Evolutionary conservation across 2,113 vertebrate genomes (phyloP), one percentile per base, ranked within the genome.

Genomic region (Verasper variegatus): DNA sequence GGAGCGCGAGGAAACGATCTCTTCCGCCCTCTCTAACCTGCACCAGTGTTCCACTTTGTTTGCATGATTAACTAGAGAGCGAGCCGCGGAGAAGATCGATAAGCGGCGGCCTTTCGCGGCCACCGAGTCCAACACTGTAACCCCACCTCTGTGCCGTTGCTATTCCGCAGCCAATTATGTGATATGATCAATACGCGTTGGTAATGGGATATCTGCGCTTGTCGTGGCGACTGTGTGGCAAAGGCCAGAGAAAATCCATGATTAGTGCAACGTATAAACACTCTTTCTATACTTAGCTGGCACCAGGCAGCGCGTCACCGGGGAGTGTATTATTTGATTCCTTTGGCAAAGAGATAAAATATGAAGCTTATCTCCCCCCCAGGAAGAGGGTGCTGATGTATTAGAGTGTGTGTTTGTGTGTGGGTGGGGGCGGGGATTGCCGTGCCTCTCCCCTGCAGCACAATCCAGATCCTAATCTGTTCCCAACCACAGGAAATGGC

Each of bases 181-280:
- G 91, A 93, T 85, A 78, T 85, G 89, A 94, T 94, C 93, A 92
- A 92, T 94, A 91, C 42, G 12, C 55, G 70, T 87, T 81, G 27
- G 91, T 92, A 93, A 93, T 89, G 80, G 86, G 90, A 93, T 94
- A 93, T 91, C 21, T 71, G 82, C 51, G 31, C 81, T 80, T 67
- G 55, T 79, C 56, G 69, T 80, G 74, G 59, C 20, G 4, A 68
- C 58, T 68, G 45, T 72, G 68, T 45, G 60, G 74, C 55, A 58
- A 52, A 78, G 57, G 68, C 74, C 57, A 61, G 18, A 64, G 11
- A 67, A 86, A 90, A 79, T 80, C 81, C 54, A 81, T 67, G 68
- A 27, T 59, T 5, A 17, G 18, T 65, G 70, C 65, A 73, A 81
- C 75, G 64, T 69, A 77, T 51, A 83, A 73, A 83, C 74, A 73